Evolutionary conservation across 2,888 invertebrate genomes (phyloP).

Genomic region (Sinotaia quadrata): DNA sequence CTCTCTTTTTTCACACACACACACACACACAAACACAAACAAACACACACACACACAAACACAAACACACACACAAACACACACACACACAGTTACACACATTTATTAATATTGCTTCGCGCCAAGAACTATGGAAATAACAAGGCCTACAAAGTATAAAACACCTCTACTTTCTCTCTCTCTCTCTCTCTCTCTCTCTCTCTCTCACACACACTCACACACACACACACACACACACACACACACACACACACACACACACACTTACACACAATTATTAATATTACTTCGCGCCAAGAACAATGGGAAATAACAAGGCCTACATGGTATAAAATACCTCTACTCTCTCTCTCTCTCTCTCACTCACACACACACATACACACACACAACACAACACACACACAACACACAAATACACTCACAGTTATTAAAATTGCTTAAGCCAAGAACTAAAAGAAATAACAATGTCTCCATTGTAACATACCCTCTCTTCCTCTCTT

Average conservation of each 20-base stretch:
- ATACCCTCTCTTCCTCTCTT: not conserved
- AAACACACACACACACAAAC: not conserved
- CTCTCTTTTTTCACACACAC: not conserved
- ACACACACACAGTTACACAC: too few species aligned
- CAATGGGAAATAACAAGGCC: not conserved
- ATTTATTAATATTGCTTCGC: not conserved
- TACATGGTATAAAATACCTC: not conserved
- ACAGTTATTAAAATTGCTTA: not conserved
- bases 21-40: not conserved
- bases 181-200: not conserved
- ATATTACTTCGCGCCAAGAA: not conserved
- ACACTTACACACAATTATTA: not conserved
- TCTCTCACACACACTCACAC: not conserved
- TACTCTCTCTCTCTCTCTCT: not conserved
- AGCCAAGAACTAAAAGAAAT: not conserved
- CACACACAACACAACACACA: not conserved
- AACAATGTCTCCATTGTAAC: not conserved
- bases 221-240: not conserved
- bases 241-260: slow-evolving; percentile 10
- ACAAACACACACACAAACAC: too few species aligned
- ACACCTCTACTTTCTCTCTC: not conserved
- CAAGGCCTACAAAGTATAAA: not conserved
- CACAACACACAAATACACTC: not conserved
- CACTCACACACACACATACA: not conserved
- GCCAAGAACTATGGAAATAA: not conserved